Evolutionary conservation across 2,888 invertebrate species (phyloP), one percentile per base, ranked within the genome.

Genomic region (Acanthosepion esculentum): DNA sequence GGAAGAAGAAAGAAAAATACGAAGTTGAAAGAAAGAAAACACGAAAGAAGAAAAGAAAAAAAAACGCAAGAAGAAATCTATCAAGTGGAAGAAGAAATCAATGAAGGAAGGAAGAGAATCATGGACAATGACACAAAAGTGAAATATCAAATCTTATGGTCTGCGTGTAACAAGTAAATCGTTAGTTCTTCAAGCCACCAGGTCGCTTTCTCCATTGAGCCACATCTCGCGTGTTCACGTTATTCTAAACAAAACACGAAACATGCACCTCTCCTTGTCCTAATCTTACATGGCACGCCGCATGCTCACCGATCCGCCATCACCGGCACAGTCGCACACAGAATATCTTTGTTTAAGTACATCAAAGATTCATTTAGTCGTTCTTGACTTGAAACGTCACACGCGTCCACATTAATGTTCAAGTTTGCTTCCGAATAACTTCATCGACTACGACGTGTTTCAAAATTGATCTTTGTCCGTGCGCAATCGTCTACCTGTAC

Each of bases 381-480:
- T 78, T 78, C n/a, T 78, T 78, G 78, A n/a, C 15, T 78, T n/a
- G 12, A 15, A 78, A 78, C 18, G n/a, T n/a, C 78, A 78, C 78
- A 78, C 78, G 78, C 78, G 78, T 78, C 78, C 78, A 78, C 33
- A 78, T 33, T n/a, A 78, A 78, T n/a, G n/a, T 78, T 78, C n/a
- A 33, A n/a, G 78, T 15, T 78, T n/a, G 15, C 12, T n/a, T 78
- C n/a, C 10, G n/a, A 78, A 78, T n/a, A 26, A 59, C 59, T 59
- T 59, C 59, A 59, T 59, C 59, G 59, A 59, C 59, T 59, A 59
- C 59, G 59, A 59, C 59, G 59, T 59, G 23, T 59, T 78, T 78
- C 78, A 78, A 3, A 78, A n/a, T 12, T 10, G 78, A 15, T 15
- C n/a, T n/a, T n/a, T 78, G n/a, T 78, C n/a, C 78, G 33, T 78